These are phyloP conservation scores for Stratiomys singularior DNA, from an alignment of 2,888 invertebrate species.

Conservation along the genomic window DNA sequence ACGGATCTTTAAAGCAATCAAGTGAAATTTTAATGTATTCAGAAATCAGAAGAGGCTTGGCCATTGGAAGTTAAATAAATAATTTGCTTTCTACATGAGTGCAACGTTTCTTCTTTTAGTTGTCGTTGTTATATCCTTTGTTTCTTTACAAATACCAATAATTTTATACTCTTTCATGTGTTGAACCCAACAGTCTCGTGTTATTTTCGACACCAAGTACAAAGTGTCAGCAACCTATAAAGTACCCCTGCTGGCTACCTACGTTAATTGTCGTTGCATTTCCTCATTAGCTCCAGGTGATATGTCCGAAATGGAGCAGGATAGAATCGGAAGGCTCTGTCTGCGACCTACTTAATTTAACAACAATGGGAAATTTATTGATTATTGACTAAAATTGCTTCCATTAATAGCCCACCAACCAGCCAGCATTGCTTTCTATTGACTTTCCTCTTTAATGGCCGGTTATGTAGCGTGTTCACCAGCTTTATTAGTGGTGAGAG, in stretches of 20 bases:
- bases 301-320: neutral
- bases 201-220: neutral
- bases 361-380: constrained; percentile 23
- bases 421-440: neutral
- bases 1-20: too few species aligned
- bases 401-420: neutral
- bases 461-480: neutral
- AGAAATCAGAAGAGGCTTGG: too few species aligned
- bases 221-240: constrained; percentile 4
- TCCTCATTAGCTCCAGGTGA: neutral
- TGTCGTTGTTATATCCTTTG: too few species aligned
- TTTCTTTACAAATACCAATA: too few species aligned
- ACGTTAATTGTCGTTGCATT: neutral
- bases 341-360: constrained; percentile 28
- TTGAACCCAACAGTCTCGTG: neutral
- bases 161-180: too few species aligned
- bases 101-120: too few species aligned
- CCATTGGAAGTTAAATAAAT: too few species aligned
- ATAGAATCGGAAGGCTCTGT: neutral
- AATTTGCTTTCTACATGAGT: too few species aligned
- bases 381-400: constrained; percentile 28
- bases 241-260: neutral
- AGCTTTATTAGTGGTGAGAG: neutral
- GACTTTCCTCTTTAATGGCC: constrained; percentile 9
- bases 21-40: too few species aligned